These are phyloP conservation scores for Balanococcus diminutus DNA, from an alignment of 2,888 invertebrate species.

Conservation along the genomic window DNA sequence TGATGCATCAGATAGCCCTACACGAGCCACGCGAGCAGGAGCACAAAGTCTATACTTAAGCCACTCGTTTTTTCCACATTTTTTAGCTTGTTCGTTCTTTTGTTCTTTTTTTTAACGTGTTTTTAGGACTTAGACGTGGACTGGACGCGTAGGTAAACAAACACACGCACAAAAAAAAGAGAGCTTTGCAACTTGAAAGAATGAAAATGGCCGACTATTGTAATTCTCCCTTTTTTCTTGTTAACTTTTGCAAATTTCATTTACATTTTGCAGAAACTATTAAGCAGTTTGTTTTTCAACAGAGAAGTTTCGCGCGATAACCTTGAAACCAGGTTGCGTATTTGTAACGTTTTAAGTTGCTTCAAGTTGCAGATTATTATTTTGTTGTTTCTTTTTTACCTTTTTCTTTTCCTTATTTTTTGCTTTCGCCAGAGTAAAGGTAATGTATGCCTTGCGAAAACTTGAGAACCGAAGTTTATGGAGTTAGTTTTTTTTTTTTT, in stretches of 20 bases:
- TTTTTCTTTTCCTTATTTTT: not conserved
- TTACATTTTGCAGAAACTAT: slow-evolving; percentile 10
- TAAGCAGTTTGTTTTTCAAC: slow-evolving; percentile 20
- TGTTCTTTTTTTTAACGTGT: not conserved
- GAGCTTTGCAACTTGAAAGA: no score
- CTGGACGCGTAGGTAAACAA: not conserved
- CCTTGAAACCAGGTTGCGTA: not conserved
- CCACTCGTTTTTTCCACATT: not conserved
- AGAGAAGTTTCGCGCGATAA: not conserved
- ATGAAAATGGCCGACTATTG: slow-evolving; percentile 14
- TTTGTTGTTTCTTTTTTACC: not conserved
- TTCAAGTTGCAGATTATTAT: not conserved
- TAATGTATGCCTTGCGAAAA: no score
- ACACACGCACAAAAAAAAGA: not conserved
- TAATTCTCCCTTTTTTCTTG: slow-evolving; percentile 4
- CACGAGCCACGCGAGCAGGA: no score
- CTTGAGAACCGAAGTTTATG: no score
- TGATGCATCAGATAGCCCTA: not conserved
- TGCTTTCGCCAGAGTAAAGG: not conserved
- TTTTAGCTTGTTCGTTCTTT: no score
- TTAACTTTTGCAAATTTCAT: slow-evolving; percentile 25
- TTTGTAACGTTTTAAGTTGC: no score
- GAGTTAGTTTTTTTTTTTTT: not conserved
- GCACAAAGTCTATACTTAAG: no score
- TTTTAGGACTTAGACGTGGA: no score